Evolutionary conservation across 2,113 vertebrate species (phyloP), one percentile per base, ranked within the genome.

Genomic region (Tamias sibiricus): DNA sequence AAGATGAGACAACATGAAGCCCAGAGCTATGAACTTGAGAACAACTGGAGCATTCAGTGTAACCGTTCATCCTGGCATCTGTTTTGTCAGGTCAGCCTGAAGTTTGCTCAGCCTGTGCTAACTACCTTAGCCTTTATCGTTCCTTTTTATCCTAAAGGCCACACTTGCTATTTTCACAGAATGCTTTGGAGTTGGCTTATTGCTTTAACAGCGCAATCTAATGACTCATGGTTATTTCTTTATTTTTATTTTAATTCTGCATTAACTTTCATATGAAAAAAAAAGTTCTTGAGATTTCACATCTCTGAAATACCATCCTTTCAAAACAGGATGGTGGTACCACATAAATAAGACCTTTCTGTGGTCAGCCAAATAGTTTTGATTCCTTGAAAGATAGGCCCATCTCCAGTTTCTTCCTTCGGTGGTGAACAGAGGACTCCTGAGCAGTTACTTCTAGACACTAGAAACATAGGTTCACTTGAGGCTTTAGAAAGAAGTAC

Each of bases 371-470:
- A 95, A 94, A 81, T 44, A 96, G 85, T 52, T 83, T 49, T 24
- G 59, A 87, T 10, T 91, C n/a, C 81, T 94, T 77, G 57, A 76
- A 94, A 97, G 88, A 96, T 1, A 19, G 44, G 68, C 89, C 22
- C 35, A 87, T 96, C 97, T 97, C 93, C 80, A 44, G 28, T 20
- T 3, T 2, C 40, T 72, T 71, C 81, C 47, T 96, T 94, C 94
- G 59, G 71, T 94, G 77, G 94, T 95, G 40, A 97, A 89, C 30
- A 92, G 74, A 94, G 91, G 59, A 40, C 89, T 96, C 83, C 91
- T 37, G 24, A 96, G 42, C 93, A 95, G 79, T 94, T 94, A 95
- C 75, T 93, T 93, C 95, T 88, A 97, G 89, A 93, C 35, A 32
- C 90, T 84, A 80, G 92, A 19, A 94, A 62, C 83, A 97, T 90